Conservation (phyloP, 2,113 vertebrate species). For the Zosterops borbonicus region DNA sequence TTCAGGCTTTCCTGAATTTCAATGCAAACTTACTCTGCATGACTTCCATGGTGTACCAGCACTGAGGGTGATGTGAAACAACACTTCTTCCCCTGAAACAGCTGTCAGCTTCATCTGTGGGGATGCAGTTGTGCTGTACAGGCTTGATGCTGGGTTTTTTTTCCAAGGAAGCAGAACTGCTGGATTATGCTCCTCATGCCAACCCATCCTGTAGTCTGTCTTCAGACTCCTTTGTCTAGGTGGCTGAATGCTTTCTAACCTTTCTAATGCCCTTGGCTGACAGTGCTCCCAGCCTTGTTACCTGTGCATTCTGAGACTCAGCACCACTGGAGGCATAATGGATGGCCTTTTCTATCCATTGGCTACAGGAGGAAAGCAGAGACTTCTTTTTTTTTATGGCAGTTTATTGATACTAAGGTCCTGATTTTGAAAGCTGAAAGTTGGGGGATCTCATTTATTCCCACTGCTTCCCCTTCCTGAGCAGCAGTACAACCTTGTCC, state of each 20-base stretch:
- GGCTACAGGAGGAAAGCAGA: not conserved
- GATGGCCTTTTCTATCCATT: not conserved
- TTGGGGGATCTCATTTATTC: not conserved
- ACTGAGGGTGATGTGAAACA: not conserved
- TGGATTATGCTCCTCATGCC: not conserved
- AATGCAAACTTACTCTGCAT: not conserved
- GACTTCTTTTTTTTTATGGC: not conserved
- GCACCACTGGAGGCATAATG: not conserved
- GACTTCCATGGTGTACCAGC: not conserved
- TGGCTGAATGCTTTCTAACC: not conserved
- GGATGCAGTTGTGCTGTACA: accelerated
- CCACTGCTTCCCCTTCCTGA: not conserved
- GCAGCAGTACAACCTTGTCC: not conserved
- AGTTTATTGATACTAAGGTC: not conserved
- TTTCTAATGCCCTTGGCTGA: not conserved
- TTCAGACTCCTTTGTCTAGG: not conserved
- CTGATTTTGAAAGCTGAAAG: not conserved
- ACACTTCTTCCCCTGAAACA: not conserved
- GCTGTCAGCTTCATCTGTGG: not conserved
- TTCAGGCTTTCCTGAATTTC: not conserved
- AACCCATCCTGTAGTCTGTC: not conserved
- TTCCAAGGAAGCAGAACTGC: not conserved
- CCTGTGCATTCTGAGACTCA: not conserved
- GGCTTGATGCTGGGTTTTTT: not conserved
- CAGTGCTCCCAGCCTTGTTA: accelerated